Evolutionary conservation across 2,113 vertebrate species (phyloP), one percentile per base, ranked within the genome.

Genomic region (Vimba vimba): DNA sequence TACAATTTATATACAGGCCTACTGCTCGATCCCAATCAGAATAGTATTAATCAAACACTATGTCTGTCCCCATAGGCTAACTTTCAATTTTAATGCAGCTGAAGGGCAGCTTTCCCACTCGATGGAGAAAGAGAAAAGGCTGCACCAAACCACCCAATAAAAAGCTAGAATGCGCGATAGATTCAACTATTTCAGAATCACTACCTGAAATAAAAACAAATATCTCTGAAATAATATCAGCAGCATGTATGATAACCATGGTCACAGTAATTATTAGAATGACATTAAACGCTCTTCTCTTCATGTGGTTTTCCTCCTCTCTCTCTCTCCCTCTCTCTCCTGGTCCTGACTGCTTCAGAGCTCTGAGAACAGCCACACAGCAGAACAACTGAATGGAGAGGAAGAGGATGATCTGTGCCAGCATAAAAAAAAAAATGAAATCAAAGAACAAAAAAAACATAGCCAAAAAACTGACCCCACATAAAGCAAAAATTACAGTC

Each of bases 321-420:
- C 3, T 36, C 1, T 7, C 6, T 76, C n/a, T 76, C 1, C 1
- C 30, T 52, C 74, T 76, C 47, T 76, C 74, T 76, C 82, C 47
- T 75, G 82, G 82, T 57, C 77, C 82, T 75, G 77, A 59, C 45
- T 81, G 23, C 45, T 66, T 74, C 45, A 87, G 77, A 55, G 69
- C 15, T 52, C 74, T 52, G 15, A 21, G 47, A 77, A 55, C 74
- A 52, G 74, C 47, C 7, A 52, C 0, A 50, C 2, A 25, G 33
- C 82, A 87, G 6, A 87, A 75, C 7, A 75, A 57, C 52, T 87
- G 50, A 4, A 87, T 43, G 27, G 23, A 78, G 45, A 76, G n/a
- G 6, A 27, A 76, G n/a, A 76, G 43, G 73, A 47, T 1, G 3
- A 76, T 0, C 12, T 50, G 43, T 74, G 23, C 6, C 27, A 33